These are phyloP conservation scores for Ciconia stormi DNA, from an alignment of 2,113 vertebrate species.

Conservation along the genomic window DNA sequence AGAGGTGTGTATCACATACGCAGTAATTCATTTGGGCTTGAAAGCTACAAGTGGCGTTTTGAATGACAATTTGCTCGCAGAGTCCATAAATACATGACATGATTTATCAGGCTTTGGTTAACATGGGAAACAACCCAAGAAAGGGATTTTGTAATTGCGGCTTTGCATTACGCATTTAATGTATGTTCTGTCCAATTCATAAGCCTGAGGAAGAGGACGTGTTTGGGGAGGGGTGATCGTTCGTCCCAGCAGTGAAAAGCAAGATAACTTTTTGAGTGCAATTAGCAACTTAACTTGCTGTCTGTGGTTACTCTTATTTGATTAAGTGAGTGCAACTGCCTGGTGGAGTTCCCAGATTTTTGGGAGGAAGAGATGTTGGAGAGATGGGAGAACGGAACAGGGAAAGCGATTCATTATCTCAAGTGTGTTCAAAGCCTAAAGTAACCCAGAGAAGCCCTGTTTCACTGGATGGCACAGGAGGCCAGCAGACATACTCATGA, in stretches of 20 bases:
- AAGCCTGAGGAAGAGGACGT: not conserved
- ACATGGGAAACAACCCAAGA: conserved; percentile 50
- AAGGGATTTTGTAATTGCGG: not conserved
- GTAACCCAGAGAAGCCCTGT: not conserved
- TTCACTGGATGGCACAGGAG: not conserved
- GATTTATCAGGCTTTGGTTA: not conserved
- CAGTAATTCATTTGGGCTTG: conserved; percentile 41
- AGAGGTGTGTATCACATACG: conserved; percentile 53
- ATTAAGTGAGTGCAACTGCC: not conserved
- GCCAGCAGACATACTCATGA: rapidly evolving
- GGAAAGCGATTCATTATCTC: not conserved
- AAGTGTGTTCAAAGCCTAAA: not conserved
- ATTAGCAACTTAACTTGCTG: not conserved
- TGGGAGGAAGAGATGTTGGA: not conserved
- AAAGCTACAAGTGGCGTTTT: conserved; percentile 28
- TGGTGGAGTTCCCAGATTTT: conserved; percentile 6
- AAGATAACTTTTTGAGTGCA: not conserved
- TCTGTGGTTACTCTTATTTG: not conserved
- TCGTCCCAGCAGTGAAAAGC: not conserved
- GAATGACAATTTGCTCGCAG: conserved; percentile 36
- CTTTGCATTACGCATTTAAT: not conserved
- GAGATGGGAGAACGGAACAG: not conserved
- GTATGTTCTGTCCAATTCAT: not conserved
- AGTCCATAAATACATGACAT: not conserved
- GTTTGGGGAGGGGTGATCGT: not conserved